A percentile compares a stretch with the other conserved stretches of the same genome.
Evolutionary conservation across 2,113 vertebrate genomes (phyloP).

Genomic region (Leptobrachium leishanense): DNA sequence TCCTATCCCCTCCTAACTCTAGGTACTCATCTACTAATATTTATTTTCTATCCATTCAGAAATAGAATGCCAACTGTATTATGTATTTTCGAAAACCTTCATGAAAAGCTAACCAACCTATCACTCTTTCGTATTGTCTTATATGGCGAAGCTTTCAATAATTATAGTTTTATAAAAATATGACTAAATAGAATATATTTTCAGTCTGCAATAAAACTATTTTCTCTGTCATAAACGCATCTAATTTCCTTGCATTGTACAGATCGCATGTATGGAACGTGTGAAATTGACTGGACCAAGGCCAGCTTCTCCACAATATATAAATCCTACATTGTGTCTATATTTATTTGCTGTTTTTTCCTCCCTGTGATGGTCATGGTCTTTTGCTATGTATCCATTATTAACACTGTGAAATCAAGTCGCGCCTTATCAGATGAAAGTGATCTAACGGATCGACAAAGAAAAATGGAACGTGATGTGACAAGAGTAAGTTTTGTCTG

Average conservation of each 20-base stretch:
- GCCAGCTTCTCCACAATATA: slow-evolving; percentile 84
- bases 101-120: too few relatives aligned
- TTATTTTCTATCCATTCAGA: too few relatives aligned
- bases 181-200: too few relatives aligned
- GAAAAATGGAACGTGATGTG: slow-evolving; percentile 73
- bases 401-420: slow-evolving; percentile 80
- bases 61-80: too few relatives aligned
- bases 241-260: background rate
- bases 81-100: too few relatives aligned
- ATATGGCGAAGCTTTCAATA: too few relatives aligned
- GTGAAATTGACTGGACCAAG: slow-evolving; percentile 85
- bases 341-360: slow-evolving; percentile 82
- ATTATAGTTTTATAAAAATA: too few relatives aligned
- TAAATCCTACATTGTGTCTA: slow-evolving; percentile 81
- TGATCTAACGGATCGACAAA: slow-evolving; percentile 72
- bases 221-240: too few relatives aligned
- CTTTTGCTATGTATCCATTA: slow-evolving; percentile 76
- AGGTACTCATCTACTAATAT: too few relatives aligned
- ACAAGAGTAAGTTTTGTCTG: slow-evolving; percentile 64
- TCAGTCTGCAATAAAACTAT: too few relatives aligned
- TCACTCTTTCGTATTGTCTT: too few relatives aligned
- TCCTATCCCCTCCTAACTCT: too few relatives aligned
- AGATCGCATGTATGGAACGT: slow-evolving; percentile 82
- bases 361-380: slow-evolving; percentile 75
- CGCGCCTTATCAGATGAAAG: slow-evolving; percentile 70